Evolutionary conservation across 2,113 vertebrate genomes (phyloP), one percentile per base, ranked within the genome.

Genomic region (Triplophysa dalaica): DNA sequence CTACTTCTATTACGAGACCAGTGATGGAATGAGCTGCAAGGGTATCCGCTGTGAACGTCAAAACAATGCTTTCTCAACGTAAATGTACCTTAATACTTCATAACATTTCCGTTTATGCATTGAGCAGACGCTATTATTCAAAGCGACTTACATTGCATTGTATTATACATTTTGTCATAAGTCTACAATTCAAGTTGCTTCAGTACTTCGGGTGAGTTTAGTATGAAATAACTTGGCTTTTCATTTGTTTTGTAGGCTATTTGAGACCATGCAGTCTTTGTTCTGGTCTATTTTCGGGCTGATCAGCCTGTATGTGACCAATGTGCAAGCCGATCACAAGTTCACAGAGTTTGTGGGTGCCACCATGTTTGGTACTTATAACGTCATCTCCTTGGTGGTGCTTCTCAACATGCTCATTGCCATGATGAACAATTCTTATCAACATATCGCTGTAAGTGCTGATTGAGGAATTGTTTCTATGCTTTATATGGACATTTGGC

Each of bases 371-470:
- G 98, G 98, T 62, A 96, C 97, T 0, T 99, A 99, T 82, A 98
- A 97, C 41, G 90, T 99, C 85, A 99, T 99, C 89, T 98, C 98
- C 52, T 88, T 99, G 79, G 97, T 99, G 21, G 98, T 99, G 73
- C 93, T 99, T n/a, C 94, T 99, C 80, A 99, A 99, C 90, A 99
- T 99, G 98, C 87, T 99, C 12, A 99, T 99, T 80, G 98, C 98
- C 50, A 99, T 99, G 98, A 99, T 99, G 98, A 99, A 99, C 90
- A 99, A 99, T 87, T 99, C 98, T 56, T 99, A 99, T 86, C 98
- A 99, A 86, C 96, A 97, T 70, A 99, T 99, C 84, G 96, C 96
- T 80, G 98, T 99, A 91, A 97, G 98, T 94, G 38, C 1, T 77
- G 26, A 8, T 54, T 12, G 70, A 45, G 43, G 21, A 12, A 54